Evolutionary conservation across 2,888 invertebrate genomes (phyloP).

Genomic region (Ypsolopha scabrella): DNA sequence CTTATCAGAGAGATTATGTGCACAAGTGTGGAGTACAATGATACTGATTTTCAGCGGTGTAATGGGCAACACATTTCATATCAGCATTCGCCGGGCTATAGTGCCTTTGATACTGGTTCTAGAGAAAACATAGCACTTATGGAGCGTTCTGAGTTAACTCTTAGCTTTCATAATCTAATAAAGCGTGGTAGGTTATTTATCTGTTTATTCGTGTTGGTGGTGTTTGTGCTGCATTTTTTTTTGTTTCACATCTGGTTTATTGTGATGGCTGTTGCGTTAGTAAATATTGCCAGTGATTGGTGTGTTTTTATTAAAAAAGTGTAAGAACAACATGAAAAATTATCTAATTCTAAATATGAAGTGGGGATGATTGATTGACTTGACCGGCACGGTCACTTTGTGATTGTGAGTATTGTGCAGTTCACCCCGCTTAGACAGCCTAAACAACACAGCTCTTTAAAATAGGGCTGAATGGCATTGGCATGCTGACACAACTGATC

Average conservation of each 20-base stretch:
- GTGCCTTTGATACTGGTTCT: constrained; percentile 23
- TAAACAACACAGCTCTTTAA: too few species aligned
- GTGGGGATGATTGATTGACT: too few species aligned
- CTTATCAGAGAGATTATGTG: constrained; percentile 65
- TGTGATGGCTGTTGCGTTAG: not conserved
- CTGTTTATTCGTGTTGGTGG: not conserved
- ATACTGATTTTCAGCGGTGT: constrained; percentile 34
- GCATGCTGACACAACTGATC: too few species aligned
- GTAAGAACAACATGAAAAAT: too few species aligned
- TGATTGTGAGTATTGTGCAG: too few species aligned
- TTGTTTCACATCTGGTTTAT: not conserved
- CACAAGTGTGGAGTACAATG: constrained; percentile 39
- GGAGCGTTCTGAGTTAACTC: constrained; percentile 56
- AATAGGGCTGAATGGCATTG: too few species aligned
- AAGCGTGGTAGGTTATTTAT: constrained; percentile 41
- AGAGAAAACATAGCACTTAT: constrained; percentile 31
- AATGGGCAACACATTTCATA: constrained; percentile 53
- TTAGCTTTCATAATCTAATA: constrained; percentile 64
- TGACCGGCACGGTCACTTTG: too few species aligned
- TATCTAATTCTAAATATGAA: too few species aligned
- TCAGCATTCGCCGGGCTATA: constrained; percentile 38
- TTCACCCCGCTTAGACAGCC: too few species aligned
- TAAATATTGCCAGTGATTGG: not conserved
- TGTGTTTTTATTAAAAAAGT: not conserved
- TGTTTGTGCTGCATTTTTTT: not conserved